These are phyloP conservation scores for Albula goreensis DNA, from an alignment of 2,113 vertebrate species.

Conservation along the genomic window DNA sequence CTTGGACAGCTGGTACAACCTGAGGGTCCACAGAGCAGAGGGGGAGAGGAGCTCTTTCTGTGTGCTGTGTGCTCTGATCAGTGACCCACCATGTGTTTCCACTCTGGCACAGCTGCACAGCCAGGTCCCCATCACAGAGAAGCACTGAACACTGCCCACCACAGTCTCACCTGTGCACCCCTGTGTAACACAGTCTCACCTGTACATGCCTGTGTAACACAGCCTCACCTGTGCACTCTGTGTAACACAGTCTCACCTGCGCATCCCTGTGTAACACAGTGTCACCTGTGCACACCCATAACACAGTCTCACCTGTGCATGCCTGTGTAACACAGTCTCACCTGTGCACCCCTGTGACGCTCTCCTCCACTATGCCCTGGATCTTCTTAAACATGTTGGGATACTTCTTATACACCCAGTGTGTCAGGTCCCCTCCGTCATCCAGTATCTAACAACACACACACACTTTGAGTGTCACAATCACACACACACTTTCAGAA, in stretches of 20 bases:
- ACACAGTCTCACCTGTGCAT: too few species aligned
- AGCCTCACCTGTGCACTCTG: constrained; percentile 61
- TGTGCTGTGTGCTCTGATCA: not conserved
- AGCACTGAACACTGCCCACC: too few species aligned
- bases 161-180: too few species aligned
- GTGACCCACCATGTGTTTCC: too few species aligned
- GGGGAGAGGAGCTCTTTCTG: not conserved
- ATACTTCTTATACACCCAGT: constrained; percentile 86
- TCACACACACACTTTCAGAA: not conserved
- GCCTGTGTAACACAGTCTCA: constrained; percentile 37
- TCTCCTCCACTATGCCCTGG: constrained; percentile 83
- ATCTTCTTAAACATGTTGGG: constrained; percentile 84
- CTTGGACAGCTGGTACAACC: constrained; percentile 83
- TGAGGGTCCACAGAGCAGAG: constrained; percentile 33
- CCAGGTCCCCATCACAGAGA: too few species aligned
- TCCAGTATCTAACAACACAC: constrained; percentile 74
- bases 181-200: too few species aligned
- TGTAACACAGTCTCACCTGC: too few species aligned
- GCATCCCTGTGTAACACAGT: too few species aligned
- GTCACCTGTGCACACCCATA: too few species aligned
- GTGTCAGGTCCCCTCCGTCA: constrained; percentile 82
- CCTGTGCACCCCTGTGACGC: constrained; percentile 83
- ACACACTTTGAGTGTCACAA: too few species aligned
- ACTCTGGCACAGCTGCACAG: too few species aligned
- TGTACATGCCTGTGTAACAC: too few species aligned